Conservation (phyloP, 2,113 vertebrate genomes). For the Artemisiospiza belli region DNA sequence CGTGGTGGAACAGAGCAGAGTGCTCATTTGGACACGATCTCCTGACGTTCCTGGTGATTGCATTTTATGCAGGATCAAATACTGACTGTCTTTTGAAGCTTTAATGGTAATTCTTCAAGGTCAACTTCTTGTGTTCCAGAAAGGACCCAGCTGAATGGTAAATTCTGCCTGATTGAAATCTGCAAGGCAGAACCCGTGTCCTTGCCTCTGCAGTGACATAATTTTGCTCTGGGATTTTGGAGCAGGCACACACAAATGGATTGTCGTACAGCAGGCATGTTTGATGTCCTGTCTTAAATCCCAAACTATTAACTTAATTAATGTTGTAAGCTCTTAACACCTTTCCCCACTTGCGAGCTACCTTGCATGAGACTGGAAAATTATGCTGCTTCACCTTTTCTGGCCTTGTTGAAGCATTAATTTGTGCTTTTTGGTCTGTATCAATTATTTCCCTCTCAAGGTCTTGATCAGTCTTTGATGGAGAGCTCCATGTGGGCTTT, state of each 20-base stretch:
- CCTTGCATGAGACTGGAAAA: background rate
- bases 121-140: background rate
- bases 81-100: background rate
- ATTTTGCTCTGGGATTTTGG: conserved; percentile 21
- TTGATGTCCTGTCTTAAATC: conserved; percentile 37
- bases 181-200: background rate
- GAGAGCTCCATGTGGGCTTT: background rate
- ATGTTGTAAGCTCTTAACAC: conserved; percentile 10
- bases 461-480: background rate
- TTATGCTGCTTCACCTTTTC: background rate
- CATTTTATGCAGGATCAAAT: background rate
- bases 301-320: conserved; percentile 53
- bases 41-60: background rate
- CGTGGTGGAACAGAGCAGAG: background rate
- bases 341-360: background rate
- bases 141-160: background rate
- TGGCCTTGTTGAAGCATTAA: background rate
- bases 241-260: background rate
- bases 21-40: background rate
- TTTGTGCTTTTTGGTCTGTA: background rate
- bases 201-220: background rate
- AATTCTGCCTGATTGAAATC: conserved; percentile 8
- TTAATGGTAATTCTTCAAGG: background rate
- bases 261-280: background rate
- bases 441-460: background rate